phyloP scores from a whole-genome alignment of 2,797 vertebrate genomes.

The Avahi laniger region DNA sequence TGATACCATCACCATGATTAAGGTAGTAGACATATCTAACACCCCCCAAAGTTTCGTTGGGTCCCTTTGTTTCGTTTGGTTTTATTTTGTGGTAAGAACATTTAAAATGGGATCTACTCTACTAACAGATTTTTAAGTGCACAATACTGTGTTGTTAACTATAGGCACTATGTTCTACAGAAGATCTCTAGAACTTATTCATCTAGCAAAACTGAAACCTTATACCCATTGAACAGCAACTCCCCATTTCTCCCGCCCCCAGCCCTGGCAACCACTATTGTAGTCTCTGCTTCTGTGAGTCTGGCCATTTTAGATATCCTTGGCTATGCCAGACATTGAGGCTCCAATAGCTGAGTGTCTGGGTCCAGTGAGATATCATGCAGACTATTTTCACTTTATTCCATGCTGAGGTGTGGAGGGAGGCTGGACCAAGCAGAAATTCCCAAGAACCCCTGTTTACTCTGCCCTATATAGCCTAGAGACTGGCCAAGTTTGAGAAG shows the following conservation, averaged over 20 bases:
- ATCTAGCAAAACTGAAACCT: not conserved
- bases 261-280: not conserved
- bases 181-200: not conserved
- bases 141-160: not conserved
- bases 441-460: not conserved
- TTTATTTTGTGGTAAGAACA: not conserved
- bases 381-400: not conserved
- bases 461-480: not conserved
- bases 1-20: not conserved
- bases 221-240: not conserved
- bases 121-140: not conserved
- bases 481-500: not conserved
- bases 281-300: not conserved
- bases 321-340: not conserved
- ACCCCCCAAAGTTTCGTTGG: not conserved
- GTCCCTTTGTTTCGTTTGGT: not conserved
- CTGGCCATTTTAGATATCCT: not conserved
- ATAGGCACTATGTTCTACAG: not conserved
- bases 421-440: not conserved
- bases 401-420: not conserved
- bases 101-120: not conserved
- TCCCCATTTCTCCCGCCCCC: not conserved
- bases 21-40: not conserved
- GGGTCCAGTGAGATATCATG: not conserved
- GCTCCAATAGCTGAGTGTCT: not conserved